Conservation (phyloP, 2,888 invertebrate genomes). For the Falcaria lacertinaria region DNA sequence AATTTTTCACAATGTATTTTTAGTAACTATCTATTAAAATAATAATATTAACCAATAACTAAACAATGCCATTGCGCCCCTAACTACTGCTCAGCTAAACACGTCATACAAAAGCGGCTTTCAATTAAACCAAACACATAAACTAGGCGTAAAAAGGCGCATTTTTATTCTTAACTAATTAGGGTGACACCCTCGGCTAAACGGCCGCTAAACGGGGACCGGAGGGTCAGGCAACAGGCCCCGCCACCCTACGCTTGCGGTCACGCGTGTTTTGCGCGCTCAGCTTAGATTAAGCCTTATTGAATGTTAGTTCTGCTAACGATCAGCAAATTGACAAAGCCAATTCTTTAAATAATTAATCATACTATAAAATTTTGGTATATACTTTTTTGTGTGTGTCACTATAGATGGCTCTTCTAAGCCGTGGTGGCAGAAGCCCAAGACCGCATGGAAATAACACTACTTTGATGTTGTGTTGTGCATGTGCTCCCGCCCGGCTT, state of each 20-base stretch:
- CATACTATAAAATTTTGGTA: not conserved
- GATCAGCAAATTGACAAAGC: constrained; percentile 7
- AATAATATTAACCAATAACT: too few species aligned
- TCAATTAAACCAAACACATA: constrained; percentile 56
- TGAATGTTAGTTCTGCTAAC: constrained; percentile 28
- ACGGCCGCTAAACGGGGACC: constrained; percentile 32
- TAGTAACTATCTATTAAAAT: too few species aligned
- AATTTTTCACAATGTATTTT: too few species aligned
- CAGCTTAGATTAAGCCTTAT: constrained; percentile 33
- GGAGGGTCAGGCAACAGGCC: constrained; percentile 5
- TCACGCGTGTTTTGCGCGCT: constrained; percentile 40
- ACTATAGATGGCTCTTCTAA: too few species aligned
- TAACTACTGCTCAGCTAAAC: constrained; percentile 34
- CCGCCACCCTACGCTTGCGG: constrained; percentile 32
- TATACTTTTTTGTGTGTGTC: too few species aligned
- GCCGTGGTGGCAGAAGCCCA: too few species aligned
- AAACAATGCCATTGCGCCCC: constrained; percentile 1
- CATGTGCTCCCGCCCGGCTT: too few species aligned
- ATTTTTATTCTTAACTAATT: constrained; percentile 66
- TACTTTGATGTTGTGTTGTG: too few species aligned
- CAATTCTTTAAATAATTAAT: not conserved
- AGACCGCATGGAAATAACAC: too few species aligned
- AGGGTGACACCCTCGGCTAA: constrained; percentile 54
- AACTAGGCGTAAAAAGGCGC: constrained; percentile 57
- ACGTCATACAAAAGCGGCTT: constrained; percentile 31